Evolutionary conservation across 2,113 vertebrate species (phyloP).

Genomic region (Acrocephalus kingi): DNA sequence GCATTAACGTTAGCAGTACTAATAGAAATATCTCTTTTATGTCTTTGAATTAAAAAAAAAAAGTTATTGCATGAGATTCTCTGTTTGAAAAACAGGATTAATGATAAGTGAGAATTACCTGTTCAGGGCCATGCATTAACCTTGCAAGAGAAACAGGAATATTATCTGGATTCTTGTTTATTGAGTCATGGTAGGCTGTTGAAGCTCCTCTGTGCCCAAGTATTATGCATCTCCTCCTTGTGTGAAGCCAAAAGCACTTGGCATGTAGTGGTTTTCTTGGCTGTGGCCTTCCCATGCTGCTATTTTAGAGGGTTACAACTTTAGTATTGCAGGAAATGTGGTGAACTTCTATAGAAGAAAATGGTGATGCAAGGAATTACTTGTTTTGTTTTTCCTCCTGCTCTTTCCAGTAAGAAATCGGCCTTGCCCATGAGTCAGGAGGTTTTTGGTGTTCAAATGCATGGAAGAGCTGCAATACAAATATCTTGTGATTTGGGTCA

Average conservation of each 20-base stretch:
- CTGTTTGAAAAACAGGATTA: neutral
- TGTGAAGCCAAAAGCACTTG: neutral
- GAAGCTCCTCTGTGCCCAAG: neutral
- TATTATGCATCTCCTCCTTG: neutral
- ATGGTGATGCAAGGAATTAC: neutral
- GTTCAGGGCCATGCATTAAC: neutral
- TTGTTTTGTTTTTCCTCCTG: neutral
- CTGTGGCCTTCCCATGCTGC: neutral
- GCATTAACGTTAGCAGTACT: neutral
- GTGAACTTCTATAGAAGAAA: neutral
- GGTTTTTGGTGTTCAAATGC: slow-evolving; percentile 47
- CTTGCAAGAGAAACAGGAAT: neutral
- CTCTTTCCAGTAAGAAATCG: neutral
- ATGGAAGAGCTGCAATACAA: slow-evolving; percentile 53
- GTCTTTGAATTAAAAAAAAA: neutral
- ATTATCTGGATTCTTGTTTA: neutral
- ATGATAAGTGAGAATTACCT: neutral
- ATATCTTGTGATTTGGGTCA: slow-evolving; percentile 68
- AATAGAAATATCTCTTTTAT: neutral
- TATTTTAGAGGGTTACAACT: neutral
- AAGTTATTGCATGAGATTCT: neutral
- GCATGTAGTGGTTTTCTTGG: neutral
- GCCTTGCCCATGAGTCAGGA: neutral
- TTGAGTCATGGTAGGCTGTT: neutral
- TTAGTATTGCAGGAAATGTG: neutral